These are phyloP conservation scores for Anisognathus igniventris DNA, from an alignment of 2,797 vertebrate species.

Conservation along the genomic window DNA sequence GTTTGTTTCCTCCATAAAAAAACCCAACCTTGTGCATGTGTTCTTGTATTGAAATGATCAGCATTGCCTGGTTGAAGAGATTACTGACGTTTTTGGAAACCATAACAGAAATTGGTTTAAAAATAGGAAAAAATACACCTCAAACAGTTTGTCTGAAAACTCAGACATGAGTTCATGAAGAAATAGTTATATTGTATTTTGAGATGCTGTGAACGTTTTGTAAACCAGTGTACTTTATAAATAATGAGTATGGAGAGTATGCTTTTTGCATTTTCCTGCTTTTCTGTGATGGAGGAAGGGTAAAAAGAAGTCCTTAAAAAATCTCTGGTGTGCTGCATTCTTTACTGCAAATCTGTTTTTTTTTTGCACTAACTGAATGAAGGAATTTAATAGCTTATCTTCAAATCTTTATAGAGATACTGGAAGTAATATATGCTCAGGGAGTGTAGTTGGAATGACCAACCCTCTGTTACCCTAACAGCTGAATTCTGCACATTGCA, in stretches of 20 bases:
- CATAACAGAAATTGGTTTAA: not conserved
- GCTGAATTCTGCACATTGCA: not conserved
- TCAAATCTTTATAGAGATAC: not conserved
- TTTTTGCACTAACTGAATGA: not conserved
- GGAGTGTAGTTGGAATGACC: not conserved
- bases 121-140: not conserved
- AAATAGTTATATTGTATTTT: not conserved
- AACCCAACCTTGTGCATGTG: fast-evolving
- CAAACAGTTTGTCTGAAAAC: not conserved
- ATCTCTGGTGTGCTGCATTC: not conserved
- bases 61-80: not conserved
- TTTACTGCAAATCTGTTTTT: not conserved
- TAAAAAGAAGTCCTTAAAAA: not conserved
- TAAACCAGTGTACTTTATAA: not conserved
- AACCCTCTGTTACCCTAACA: not conserved
- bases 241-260: not conserved
- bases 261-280: not conserved
- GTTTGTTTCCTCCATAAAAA: not conserved
- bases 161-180: not conserved
- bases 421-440: not conserved
- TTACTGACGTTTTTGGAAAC: not conserved
- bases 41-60: not conserved
- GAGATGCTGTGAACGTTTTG: not conserved
- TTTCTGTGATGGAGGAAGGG: not conserved
- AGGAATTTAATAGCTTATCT: not conserved